Conservation (phyloP, 2,888 invertebrate species). For the Ectemnius continuus region DNA sequence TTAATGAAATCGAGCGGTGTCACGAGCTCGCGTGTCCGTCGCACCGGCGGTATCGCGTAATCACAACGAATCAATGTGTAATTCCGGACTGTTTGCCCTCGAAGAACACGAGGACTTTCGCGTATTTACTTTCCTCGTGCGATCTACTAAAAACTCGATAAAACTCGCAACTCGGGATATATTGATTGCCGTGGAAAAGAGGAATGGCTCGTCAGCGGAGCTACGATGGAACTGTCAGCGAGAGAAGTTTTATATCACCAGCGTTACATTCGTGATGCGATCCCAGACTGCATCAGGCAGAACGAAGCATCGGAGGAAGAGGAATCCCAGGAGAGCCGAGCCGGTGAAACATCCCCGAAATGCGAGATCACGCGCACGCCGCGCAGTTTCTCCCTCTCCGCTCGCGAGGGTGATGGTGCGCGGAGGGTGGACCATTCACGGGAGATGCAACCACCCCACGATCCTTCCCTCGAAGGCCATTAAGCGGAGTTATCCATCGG, state of each 20-base stretch:
- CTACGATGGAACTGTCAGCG: too few species aligned
- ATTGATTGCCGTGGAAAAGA: too few species aligned
- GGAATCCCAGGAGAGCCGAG: not conserved
- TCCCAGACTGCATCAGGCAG: not conserved
- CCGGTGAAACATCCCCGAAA: constrained; percentile 2
- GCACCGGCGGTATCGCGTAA: constrained; percentile 15
- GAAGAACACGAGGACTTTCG: too few species aligned
- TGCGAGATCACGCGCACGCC: not conserved
- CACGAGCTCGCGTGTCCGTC: not conserved
- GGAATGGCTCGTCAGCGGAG: too few species aligned
- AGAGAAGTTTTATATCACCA: too few species aligned
- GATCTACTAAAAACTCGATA: too few species aligned
- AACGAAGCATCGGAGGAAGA: too few species aligned
- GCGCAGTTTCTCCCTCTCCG: not conserved
- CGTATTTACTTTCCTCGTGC: too few species aligned
- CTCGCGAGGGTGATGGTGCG: not conserved
- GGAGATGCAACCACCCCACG: constrained; percentile 1
- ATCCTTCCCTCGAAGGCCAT: not conserved
- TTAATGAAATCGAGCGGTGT: not conserved
- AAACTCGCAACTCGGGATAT: too few species aligned
- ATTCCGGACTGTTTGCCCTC: too few species aligned
- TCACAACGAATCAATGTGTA: constrained; percentile 17
- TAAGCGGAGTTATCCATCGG: not conserved
- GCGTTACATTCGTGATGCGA: not conserved
- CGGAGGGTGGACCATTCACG: not conserved